phyloP scores from a whole-genome alignment of 2,797 vertebrate species.

The Choloepus didactylus region DNA sequence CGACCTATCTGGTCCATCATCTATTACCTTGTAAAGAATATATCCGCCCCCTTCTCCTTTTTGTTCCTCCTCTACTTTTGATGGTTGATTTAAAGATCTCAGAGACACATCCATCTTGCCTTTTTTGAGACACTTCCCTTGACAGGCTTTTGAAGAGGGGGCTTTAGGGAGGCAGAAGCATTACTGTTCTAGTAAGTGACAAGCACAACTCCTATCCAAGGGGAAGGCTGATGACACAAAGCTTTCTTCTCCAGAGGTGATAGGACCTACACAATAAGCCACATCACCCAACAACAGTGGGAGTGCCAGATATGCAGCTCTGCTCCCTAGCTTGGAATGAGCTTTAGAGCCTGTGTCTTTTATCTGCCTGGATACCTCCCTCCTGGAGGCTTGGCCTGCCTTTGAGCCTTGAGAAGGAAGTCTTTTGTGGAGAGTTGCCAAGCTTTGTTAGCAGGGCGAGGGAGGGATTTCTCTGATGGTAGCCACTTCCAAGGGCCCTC shows the following conservation, averaged over 20 bases:
- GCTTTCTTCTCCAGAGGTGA: slow-evolving; percentile 23
- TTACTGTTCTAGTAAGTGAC: slow-evolving; percentile 77
- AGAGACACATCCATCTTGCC: slow-evolving; percentile 69
- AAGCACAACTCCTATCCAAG: slow-evolving; percentile 77
- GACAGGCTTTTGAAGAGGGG: slow-evolving; percentile 72
- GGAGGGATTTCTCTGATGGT: background rate
- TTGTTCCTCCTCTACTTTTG: background rate
- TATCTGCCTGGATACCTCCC: background rate
- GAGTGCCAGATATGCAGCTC: background rate
- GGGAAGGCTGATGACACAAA: slow-evolving; percentile 65
- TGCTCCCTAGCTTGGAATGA: background rate
- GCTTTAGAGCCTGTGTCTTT: background rate
- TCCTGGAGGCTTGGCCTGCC: background rate
- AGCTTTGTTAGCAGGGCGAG: background rate
- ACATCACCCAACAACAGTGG: background rate
- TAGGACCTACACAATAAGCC: background rate
- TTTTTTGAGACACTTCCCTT: slow-evolving; percentile 83
- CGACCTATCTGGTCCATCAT: background rate
- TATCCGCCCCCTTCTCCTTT: background rate
- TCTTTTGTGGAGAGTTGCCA: background rate
- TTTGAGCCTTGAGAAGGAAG: background rate
- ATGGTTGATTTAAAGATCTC: slow-evolving; percentile 43
- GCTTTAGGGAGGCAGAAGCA: slow-evolving; percentile 82
- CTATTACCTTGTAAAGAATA: slow-evolving; percentile 3
- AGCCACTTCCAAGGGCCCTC: background rate